Conservation (phyloP, 2,113 vertebrate genomes). For the Labeo catla region DNA sequence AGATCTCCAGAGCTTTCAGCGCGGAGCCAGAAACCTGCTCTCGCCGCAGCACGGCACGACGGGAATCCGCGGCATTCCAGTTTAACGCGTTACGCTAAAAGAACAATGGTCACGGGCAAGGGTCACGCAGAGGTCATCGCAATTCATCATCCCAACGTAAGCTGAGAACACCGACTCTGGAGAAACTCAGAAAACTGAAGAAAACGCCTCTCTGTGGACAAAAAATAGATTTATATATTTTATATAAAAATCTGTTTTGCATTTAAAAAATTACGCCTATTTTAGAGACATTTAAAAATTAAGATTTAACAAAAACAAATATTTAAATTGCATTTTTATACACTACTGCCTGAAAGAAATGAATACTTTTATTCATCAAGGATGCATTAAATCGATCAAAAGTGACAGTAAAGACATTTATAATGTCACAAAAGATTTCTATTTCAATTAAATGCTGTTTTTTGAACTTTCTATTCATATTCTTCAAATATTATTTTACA, state of each 20-base stretch:
- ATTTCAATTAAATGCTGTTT: too few relatives aligned
- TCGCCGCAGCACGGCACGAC: slow-evolving; percentile 51
- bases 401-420: too few relatives aligned
- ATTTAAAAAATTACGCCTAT: background rate
- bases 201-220: background rate
- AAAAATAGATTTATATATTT: too few relatives aligned
- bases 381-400: too few relatives aligned
- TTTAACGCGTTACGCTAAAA: background rate
- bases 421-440: too few relatives aligned
- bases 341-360: background rate
- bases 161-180: background rate
- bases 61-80: slow-evolving; percentile 71
- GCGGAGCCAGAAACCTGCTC: slow-evolving; percentile 11
- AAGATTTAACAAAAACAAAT: background rate
- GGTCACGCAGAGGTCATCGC: slow-evolving; percentile 35
- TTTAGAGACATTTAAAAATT: background rate
- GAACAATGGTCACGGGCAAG: background rate
- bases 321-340: background rate
- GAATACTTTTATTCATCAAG: too few relatives aligned
- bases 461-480: too few relatives aligned
- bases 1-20: slow-evolving; percentile 10
- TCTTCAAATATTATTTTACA: background rate
- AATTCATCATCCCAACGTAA: background rate
- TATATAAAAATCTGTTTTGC: too few relatives aligned
- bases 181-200: too few relatives aligned